These are phyloP conservation scores for Galerucella calmariensis DNA, from an alignment of 2,888 invertebrate genomes.

Conservation along the genomic window DNA sequence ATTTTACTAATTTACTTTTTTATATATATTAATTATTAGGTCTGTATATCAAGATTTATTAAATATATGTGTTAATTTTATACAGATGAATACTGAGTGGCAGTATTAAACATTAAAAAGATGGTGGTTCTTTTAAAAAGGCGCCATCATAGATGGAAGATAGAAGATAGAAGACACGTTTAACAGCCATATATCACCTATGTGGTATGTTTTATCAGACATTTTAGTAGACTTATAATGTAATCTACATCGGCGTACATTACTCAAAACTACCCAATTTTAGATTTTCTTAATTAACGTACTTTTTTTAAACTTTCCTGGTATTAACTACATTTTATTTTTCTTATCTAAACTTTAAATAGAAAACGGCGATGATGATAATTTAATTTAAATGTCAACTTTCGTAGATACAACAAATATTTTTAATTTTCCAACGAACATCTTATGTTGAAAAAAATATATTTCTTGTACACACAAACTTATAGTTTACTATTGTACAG, in stretches of 20 bases:
- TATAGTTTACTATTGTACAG: slow-evolving; percentile 58
- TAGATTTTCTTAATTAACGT: neutral
- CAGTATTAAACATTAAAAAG: slow-evolving; percentile 59
- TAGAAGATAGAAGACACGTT: slow-evolving; percentile 51
- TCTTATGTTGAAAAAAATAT: neutral
- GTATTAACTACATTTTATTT: no score
- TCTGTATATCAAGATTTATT: slow-evolving; percentile 63
- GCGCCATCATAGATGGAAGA: slow-evolving; percentile 34
- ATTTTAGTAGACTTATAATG: neutral
- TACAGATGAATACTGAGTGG: slow-evolving; percentile 64
- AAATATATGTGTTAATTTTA: slow-evolving; percentile 63
- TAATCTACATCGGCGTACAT: slow-evolving; percentile 20
- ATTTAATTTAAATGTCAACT: slow-evolving; percentile 1
- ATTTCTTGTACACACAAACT: slow-evolving; percentile 49
- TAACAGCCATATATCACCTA: slow-evolving; percentile 49
- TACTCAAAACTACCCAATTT: neutral
- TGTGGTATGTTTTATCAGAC: slow-evolving; percentile 36
- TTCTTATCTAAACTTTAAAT: no score
- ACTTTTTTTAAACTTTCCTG: neutral
- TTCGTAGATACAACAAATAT: slow-evolving; percentile 12
- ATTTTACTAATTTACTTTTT: slow-evolving; percentile 70
- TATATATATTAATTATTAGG: slow-evolving; percentile 60
- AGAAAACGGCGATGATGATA: neutral
- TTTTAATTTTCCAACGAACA: neutral
- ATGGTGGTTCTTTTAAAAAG: slow-evolving; percentile 29